Conservation (phyloP, 2,797 vertebrate species). For the Oreochromis mossambicus region DNA sequence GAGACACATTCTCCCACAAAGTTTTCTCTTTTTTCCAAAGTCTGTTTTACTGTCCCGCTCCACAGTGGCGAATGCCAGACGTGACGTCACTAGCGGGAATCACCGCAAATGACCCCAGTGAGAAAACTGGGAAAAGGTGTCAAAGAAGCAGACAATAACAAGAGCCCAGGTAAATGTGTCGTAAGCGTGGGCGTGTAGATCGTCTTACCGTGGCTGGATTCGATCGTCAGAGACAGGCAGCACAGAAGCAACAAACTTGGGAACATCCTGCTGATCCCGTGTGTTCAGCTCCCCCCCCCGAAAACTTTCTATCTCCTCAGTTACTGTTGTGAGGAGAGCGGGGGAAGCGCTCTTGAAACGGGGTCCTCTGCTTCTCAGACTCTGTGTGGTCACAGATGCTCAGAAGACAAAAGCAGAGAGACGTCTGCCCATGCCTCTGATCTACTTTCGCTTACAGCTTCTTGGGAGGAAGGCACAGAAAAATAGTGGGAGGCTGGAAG, state of each 20-base stretch:
- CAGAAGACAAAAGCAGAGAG: rapidly evolving
- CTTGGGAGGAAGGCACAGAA: rapidly evolving
- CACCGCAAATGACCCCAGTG: neutral
- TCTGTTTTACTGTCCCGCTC: neutral
- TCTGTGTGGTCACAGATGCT: neutral
- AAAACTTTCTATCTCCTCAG: neutral
- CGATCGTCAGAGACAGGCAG: neutral
- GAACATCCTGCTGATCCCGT: neutral
- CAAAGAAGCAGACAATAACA: neutral
- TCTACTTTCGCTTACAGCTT: neutral
- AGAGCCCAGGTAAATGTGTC: neutral
- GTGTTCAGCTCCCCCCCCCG: neutral
- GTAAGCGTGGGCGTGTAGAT: neutral
- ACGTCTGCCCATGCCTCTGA: rapidly evolving
- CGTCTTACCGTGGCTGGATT: neutral
- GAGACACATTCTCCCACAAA: neutral
- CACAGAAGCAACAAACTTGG: neutral
- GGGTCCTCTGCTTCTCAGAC: neutral
- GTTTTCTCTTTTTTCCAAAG: neutral
- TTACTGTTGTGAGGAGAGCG: neutral
- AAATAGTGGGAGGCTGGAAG: neutral
- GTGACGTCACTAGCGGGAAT: neutral
- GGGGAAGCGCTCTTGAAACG: neutral
- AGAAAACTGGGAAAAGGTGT: neutral
- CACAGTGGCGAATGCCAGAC: neutral